These are phyloP conservation scores for Podabrus alpinus DNA, from an alignment of 2,888 invertebrate species.

Conservation along the genomic window DNA sequence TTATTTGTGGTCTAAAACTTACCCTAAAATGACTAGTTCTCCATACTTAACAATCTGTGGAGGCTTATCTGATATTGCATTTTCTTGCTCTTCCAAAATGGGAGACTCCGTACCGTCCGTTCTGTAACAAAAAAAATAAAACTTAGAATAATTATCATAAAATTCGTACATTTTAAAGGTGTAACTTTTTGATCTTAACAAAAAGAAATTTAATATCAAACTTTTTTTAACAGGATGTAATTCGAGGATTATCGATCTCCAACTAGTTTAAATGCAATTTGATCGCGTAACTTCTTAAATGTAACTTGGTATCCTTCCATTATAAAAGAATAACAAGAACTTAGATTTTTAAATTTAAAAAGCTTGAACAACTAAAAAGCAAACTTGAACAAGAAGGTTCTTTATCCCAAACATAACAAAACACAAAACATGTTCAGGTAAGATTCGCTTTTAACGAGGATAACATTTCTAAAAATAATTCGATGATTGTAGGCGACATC, in stretches of 20 bases:
- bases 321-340: background rate
- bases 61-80: slow-evolving; percentile 78
- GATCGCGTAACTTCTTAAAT: background rate
- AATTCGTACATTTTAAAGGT: no score
- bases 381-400: background rate
- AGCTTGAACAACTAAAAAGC: background rate
- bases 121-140: slow-evolving; percentile 45
- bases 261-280: background rate
- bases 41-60: slow-evolving; percentile 84
- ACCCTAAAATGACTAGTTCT: slow-evolving; percentile 93
- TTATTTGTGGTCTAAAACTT: slow-evolving; percentile 52
- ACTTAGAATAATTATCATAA: background rate
- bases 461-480: background rate
- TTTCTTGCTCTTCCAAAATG: slow-evolving; percentile 74
- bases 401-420: background rate
- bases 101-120: slow-evolving; percentile 74
- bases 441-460: background rate
- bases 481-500: background rate
- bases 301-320: background rate
- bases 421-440: background rate
- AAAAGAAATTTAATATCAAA: background rate
- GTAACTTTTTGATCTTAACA: background rate
- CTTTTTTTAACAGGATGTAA: background rate
- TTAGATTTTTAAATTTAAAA: background rate
- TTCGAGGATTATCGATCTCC: background rate